Evolutionary conservation across 2,113 vertebrate genomes (phyloP), one percentile per base, ranked within the genome.

Genomic region (Jaculus jaculus): DNA sequence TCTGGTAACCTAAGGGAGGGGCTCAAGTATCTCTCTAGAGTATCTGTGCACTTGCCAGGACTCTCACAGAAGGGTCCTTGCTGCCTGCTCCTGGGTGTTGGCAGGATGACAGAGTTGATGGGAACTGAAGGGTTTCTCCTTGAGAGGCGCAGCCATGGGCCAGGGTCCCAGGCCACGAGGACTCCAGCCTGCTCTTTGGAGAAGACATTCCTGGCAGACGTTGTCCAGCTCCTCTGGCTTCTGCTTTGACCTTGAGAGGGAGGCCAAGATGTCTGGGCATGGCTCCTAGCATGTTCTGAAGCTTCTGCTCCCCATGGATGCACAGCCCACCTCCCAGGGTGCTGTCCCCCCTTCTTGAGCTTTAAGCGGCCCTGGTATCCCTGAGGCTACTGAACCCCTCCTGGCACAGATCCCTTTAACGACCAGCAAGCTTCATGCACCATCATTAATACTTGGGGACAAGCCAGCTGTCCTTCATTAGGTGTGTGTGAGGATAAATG

Each of bases 231-330:
- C 68, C 13, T 51, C 32, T 16, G 8, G 65, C 21, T 30, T 73
- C 47, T 37, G 18, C 75, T 13, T 21, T 60, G 63, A 2, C 30
- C 73, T 68, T 1, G 0, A 0, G 10, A 39, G 12, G 17, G 68
- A 61, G 5, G 2, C 2, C 2, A 11, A 75, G 30, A 1, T 10
- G 32, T 8, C 63, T 12, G n/a, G 69, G 23, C 21, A 51, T 18
- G 37, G 1, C 28, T 37, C 58, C 32, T 0, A n/a, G 30, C 72
- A 3, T 18, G 51, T n/a, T 51, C 21, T 16, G 0, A 28, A 54
- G 54, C 54, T 54, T 16, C 54, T 54, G 3, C 13, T 39, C 71
- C 69, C 37, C 3, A 3, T 34, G 3, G 30, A 69, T 65, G 39
- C 24, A 12, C 7, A 12, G 23, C 75, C 47, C 21, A 10, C 34